Conservation (phyloP, 2,797 vertebrate genomes). For the Acrocephalus scirpaceus region DNA sequence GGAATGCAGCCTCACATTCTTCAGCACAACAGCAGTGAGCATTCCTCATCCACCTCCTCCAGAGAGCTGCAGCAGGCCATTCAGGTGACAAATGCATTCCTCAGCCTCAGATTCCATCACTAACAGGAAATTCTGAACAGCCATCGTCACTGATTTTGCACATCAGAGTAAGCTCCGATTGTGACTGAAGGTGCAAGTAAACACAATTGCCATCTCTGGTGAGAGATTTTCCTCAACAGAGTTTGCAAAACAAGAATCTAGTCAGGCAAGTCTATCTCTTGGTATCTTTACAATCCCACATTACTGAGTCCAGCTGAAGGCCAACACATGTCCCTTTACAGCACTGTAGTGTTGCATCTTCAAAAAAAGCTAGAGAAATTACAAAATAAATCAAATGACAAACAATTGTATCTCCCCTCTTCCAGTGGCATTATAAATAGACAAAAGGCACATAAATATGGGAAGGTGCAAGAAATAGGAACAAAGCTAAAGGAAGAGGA, state of each 20-base stretch:
- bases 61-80: not conserved
- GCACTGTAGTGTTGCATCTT: constrained; percentile 80
- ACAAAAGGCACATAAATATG: constrained; percentile 97
- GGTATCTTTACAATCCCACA: constrained; percentile 50
- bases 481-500: constrained; percentile 80
- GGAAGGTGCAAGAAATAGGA: constrained; percentile 87
- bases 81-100: not conserved
- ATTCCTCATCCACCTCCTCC: not conserved
- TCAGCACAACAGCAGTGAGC: not conserved
- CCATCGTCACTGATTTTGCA: not conserved
- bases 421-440: constrained; percentile 87
- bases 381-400: constrained; percentile 80
- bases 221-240: not conserved
- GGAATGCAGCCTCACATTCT: rapidly evolving
- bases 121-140: not conserved
- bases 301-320: constrained; percentile 49
- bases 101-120: not conserved
- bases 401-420: constrained; percentile 74
- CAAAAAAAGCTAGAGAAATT: constrained; percentile 73
- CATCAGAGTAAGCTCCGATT: not conserved
- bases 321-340: constrained; percentile 56
- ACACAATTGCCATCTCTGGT: not conserved
- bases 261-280: constrained; percentile 30
- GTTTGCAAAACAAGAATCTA: constrained; percentile 56
- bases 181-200: constrained; percentile 23